Percentiles rank a stretch among this genome's conserved stretches.
phyloP scores from a whole-genome alignment of 2,113 vertebrate species.

The Megaceryle maxima region DNA sequence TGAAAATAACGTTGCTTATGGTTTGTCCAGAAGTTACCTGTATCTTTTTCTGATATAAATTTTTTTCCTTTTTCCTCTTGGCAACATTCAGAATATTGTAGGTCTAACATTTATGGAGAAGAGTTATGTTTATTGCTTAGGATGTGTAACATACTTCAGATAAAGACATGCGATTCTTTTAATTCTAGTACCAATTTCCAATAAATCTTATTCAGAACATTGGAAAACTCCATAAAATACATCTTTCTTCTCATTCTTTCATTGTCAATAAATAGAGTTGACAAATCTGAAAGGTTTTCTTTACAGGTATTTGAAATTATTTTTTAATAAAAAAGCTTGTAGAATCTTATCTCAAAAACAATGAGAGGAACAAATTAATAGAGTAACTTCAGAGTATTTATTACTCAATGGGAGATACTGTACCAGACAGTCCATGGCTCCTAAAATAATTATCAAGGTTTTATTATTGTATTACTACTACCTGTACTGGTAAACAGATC shows the following conservation, averaged over 20 bases:
- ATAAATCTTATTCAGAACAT: not conserved
- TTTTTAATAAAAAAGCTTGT: not conserved
- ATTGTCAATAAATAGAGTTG: not conserved
- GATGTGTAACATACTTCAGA: not conserved
- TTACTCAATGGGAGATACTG: constrained; percentile 37
- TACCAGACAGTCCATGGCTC: constrained; percentile 31
- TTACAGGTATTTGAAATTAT: not conserved
- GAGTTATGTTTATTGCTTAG: not conserved
- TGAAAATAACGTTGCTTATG: not conserved
- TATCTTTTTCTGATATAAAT: not conserved
- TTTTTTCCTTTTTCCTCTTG: not conserved
- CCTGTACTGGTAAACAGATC: not conserved
- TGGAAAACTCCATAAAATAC: not conserved
- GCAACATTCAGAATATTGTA: not conserved
- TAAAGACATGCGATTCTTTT: not conserved
- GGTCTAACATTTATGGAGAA: constrained; percentile 16
- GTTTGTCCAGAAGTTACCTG: not conserved
- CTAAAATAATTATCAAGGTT: not conserved
- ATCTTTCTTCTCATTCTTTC: not conserved
- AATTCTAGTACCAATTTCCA: not conserved
- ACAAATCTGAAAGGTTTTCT: not conserved
- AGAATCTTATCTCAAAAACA: constrained; percentile 18
- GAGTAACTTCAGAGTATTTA: constrained; percentile 32
- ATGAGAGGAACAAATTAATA: constrained; percentile 6
- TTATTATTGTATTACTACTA: not conserved